Evolutionary conservation across 2,888 invertebrate species (phyloP).

Genomic region (Rhogogaster chlorosoma): DNA sequence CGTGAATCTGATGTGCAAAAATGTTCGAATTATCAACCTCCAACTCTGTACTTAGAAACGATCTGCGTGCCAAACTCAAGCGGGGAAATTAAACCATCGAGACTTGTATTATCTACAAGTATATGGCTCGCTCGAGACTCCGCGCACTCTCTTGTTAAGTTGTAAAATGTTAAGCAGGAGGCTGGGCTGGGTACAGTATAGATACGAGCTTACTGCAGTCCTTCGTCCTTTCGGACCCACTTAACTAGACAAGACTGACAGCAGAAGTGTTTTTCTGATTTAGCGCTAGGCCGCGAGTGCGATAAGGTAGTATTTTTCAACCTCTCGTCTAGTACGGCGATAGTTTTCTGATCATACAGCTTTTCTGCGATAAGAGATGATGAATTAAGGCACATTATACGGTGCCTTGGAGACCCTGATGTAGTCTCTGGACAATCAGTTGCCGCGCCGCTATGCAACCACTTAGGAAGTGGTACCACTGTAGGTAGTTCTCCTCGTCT

Average conservation of each 20-base stretch:
- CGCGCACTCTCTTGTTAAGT: constrained; percentile 48
- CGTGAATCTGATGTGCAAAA: not conserved
- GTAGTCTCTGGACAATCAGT: constrained; percentile 9
- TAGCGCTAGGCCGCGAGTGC: not conserved
- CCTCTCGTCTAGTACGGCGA: not conserved
- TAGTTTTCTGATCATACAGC: not conserved
- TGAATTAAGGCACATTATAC: not conserved
- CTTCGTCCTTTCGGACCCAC: constrained; percentile 13
- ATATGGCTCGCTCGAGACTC: constrained; percentile 9
- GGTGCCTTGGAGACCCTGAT: not conserved
- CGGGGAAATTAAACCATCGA: constrained; percentile 41
- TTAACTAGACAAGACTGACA: not conserved
- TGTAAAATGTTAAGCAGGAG: constrained; percentile 47
- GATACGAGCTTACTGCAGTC: not conserved
- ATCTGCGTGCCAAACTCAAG: not conserved
- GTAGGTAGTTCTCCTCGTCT: not conserved
- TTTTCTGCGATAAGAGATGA: not conserved
- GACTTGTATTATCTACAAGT: constrained; percentile 29
- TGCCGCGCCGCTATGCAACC: constrained; percentile 22
- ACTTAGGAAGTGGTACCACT: constrained; percentile 39
- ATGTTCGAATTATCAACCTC: not conserved
- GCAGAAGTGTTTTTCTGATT: constrained; percentile 17
- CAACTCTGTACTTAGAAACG: not conserved
- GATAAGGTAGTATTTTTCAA: not conserved
- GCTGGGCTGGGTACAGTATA: not conserved